Percentiles rank a stretch among this genome's conserved stretches.
These are phyloP conservation scores for Anoura caudifer DNA, from an alignment of 2,113 vertebrate species.

Conservation along the genomic window DNA sequence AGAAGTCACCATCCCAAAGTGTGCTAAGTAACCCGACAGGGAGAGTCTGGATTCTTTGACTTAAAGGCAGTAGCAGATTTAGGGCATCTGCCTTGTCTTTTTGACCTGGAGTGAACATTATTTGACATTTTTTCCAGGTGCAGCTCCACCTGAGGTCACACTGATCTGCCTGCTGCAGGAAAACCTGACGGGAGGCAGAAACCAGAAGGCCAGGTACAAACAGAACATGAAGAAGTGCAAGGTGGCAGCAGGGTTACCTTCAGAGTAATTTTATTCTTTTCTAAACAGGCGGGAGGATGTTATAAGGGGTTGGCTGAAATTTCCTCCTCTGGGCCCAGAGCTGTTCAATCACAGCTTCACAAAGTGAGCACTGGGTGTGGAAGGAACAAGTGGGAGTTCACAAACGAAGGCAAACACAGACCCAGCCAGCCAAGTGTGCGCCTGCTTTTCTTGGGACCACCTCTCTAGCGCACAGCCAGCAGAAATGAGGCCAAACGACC, in stretches of 20 bases:
- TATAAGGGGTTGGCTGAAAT: neutral
- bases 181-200: neutral
- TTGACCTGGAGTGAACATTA: neutral
- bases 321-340: neutral
- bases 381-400: constrained; percentile 50
- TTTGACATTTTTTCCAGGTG: neutral
- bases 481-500: constrained; percentile 51
- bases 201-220: neutral
- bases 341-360: neutral
- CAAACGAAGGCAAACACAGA: constrained; percentile 43
- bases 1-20: neutral
- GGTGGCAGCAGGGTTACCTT: neutral
- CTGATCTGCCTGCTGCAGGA: neutral
- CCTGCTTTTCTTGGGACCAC: constrained; percentile 75
- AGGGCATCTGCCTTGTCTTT: neutral
- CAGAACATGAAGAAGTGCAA: neutral
- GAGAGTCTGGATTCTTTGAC: neutral
- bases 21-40: neutral
- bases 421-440: constrained; percentile 39
- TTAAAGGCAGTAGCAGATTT: neutral
- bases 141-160: neutral
- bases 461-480: constrained; percentile 54
- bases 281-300: neutral
- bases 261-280: neutral
- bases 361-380: constrained; percentile 1